Evolutionary conservation across 1,140 invertebrate genomes (phyloP), one percentile per base, ranked within the genome.

Genomic region (Coelopa frigida): DNA sequence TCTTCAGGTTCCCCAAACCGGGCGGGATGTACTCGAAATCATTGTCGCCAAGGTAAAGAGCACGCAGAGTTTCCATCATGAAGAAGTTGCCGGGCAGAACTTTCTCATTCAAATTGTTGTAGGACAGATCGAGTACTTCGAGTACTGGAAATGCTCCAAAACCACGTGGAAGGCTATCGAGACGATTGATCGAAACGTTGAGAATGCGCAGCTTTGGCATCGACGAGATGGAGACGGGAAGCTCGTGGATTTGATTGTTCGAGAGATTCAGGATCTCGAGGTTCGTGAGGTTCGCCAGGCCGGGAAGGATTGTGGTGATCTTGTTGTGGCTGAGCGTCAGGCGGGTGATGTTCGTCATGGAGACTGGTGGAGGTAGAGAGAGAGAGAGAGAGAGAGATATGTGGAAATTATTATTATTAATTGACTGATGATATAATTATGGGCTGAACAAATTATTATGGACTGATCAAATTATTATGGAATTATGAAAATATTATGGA

Each of bases 51-150:
- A 98, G 74, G 66, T 98, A 99, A 10, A 99, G 73, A 7, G 94
- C 95, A 56, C 95, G 76, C 17, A 99, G 71, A 4, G 91, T 95
- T 76, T 94, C 91, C 73, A 99, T 86, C 82, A 95, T 96, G 66
- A 97, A 99, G 73, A 99, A 99, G 63, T 99, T 99, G 53, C 90
- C 92, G n/a, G 96, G 92, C 39, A 99, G 73, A 53, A 82, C 85
- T 47, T 87, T 85, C 61, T 98, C 95, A 65, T 79, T 92, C n/a
- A 99, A 74, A 75, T 98, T 98, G 70, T 99, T 99, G 70, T 99
- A 98, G 1, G 95, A 98, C 38, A 98, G 70, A 72, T 99, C 96
- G 50, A 99, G 73, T 21, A 99, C 90, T 79, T 99, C 95, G 37
- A 99, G 72, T 3, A 85, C 83, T 17, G 94, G 90, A 74, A 98